Conservation (phyloP, 2,113 vertebrate genomes). For the Thomomys bottae region DNA sequence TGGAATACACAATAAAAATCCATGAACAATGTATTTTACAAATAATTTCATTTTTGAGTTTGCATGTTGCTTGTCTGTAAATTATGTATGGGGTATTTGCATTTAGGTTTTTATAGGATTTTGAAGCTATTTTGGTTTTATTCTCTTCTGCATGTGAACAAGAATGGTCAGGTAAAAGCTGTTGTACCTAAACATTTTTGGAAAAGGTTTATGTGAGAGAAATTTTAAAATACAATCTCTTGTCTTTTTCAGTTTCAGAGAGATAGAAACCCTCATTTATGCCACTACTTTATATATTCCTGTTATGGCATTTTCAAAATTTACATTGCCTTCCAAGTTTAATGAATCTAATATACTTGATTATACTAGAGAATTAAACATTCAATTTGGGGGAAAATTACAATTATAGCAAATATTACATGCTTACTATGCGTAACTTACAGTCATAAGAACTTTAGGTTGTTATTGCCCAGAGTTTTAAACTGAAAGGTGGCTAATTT, state of each 20-base stretch:
- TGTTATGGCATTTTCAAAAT: neutral
- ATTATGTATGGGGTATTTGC: neutral
- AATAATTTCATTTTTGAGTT: conserved; percentile 33
- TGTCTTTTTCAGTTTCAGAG: neutral
- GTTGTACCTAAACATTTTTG: neutral
- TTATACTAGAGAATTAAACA: neutral
- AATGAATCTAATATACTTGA: conserved; percentile 16
- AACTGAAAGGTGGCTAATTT: neutral
- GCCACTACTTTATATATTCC: neutral
- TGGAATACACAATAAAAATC: conserved; percentile 31
- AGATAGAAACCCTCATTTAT: neutral
- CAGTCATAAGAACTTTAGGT: neutral
- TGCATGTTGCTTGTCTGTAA: neutral
- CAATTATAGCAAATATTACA: conserved; percentile 16
- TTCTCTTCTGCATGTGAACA: neutral
- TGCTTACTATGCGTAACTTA: neutral
- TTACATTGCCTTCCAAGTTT: neutral
- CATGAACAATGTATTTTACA: neutral
- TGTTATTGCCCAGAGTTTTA: conserved; percentile 6
- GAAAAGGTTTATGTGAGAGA: neutral
- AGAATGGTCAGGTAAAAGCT: conserved; percentile 33
- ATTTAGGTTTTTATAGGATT: neutral
- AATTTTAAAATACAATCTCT: neutral
- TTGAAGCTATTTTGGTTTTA: conserved; percentile 21
- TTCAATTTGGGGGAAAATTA: neutral